Conservation (phyloP, 2,113 vertebrate species). For the Gasterosteus nipponicus region DNA sequence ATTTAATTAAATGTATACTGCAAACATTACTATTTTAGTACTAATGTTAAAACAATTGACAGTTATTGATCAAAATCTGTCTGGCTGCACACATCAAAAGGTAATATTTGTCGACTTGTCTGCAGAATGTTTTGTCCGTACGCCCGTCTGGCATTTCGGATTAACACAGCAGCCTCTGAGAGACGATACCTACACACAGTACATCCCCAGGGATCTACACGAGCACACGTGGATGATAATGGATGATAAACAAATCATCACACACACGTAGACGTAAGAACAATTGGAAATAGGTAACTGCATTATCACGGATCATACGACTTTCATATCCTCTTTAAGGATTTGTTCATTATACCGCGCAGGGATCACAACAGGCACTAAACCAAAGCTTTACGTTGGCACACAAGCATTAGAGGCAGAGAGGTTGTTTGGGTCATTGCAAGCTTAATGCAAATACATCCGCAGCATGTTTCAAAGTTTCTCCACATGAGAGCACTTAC, state of each 20-base stretch:
- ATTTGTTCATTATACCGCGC: background rate
- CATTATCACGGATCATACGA: background rate
- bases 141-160: background rate
- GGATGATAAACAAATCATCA: background rate
- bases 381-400: background rate
- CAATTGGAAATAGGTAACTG: background rate
- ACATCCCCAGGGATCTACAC: background rate
- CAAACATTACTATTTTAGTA: background rate
- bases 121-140: background rate
- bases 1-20: background rate
- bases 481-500: background rate
- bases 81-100: background rate
- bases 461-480: background rate
- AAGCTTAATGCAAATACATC: background rate
- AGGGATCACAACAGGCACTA: background rate
- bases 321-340: background rate
- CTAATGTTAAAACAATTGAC: background rate
- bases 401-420: background rate
- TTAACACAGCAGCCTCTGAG: too few relatives aligned
- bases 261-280: background rate
- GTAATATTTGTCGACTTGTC: too few relatives aligned
- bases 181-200: too few relatives aligned
- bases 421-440: background rate
- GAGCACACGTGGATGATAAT: background rate
- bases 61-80: background rate